Evolutionary conservation across 2,797 vertebrate genomes (phyloP), one percentile per base, ranked within the genome.

Genomic region (Rhinoraja longicauda): DNA sequence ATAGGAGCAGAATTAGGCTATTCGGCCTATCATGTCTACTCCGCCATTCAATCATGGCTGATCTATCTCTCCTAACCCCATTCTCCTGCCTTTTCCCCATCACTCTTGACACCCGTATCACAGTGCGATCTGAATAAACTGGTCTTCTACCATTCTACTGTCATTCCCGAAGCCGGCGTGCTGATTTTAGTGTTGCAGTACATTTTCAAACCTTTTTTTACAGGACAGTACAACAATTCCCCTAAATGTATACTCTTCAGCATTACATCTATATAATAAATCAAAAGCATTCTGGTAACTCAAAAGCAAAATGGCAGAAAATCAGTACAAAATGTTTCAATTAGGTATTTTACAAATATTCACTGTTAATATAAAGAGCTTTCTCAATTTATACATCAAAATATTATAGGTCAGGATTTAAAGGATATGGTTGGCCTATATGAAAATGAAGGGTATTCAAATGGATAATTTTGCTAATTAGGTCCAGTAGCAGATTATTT

Each of bases 401-500:
- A 88, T 64, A 29, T 62, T 88, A 59, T 62, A n/a, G 29, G 62
- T 70, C n/a, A 90, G 17, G 62, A 36, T 19, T 7, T 26, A 90
- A 36, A 36, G 17, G 32, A 32, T 32, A 64, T 36, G 62, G 13
- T 67, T 36, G 32, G 13, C 19, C 26, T 59, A 26, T 62, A n/a
- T 62, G 24, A 59, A 62, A 59, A 84, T 59, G 15, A 84, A 59
- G 81, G 53, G 26, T 84, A 24, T 62, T 13, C 9, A 53, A 84
- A 84, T 70, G 62, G 19, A 7, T 90, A 36, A 90, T 90, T 90
- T 90, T 90, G 86, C 5, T 90, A 70, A 90, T 90, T 90, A 39
- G 36, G 12, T 70, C 32, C 19, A 24, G 62, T 10, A 64, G 26
- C 39, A 70, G n/a, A 90, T 90, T 90, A 90, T 70, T 39, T 67